phyloP scores from a whole-genome alignment of 2,113 vertebrate species.

The Chloropsis hardwickii region DNA sequence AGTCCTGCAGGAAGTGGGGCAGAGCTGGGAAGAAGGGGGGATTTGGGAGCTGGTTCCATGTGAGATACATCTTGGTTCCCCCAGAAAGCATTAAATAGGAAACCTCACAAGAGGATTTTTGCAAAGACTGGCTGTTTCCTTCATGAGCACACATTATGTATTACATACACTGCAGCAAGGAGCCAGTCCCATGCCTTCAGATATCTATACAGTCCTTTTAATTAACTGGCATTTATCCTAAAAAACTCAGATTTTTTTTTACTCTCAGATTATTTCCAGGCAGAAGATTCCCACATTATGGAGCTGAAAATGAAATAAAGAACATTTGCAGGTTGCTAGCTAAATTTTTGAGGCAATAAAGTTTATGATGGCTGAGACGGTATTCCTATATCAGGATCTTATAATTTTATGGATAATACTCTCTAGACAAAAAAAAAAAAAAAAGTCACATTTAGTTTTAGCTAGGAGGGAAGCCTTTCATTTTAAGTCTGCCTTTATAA shows the following conservation, averaged over 20 bases:
- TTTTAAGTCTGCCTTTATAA: not conserved
- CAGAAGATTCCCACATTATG: not conserved
- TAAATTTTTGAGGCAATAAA: not conserved
- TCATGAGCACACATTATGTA: not conserved
- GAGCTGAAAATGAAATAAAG: not conserved
- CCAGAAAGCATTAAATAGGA: not conserved
- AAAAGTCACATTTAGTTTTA: not conserved
- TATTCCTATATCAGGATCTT: not conserved
- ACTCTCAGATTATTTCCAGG: not conserved
- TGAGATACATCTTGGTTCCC: not conserved
- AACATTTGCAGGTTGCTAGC: not conserved
- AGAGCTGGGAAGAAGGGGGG: fast-evolving
- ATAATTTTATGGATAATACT: not conserved
- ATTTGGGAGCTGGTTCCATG: not conserved
- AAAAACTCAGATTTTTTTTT: not conserved
- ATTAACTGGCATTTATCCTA: not conserved
- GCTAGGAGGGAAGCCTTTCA: not conserved
- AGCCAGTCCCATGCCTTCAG: not conserved
- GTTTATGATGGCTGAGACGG: not conserved
- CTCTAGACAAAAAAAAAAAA: not conserved
- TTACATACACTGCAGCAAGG: not conserved
- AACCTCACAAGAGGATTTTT: not conserved
- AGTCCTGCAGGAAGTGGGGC: fast-evolving
- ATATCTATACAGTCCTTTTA: not conserved
- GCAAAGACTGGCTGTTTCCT: not conserved